Percentiles rank a stretch among this genome's conserved stretches.
phyloP scores from a whole-genome alignment of 2,113 vertebrate species.

The Puffinus mauretanicus region DNA sequence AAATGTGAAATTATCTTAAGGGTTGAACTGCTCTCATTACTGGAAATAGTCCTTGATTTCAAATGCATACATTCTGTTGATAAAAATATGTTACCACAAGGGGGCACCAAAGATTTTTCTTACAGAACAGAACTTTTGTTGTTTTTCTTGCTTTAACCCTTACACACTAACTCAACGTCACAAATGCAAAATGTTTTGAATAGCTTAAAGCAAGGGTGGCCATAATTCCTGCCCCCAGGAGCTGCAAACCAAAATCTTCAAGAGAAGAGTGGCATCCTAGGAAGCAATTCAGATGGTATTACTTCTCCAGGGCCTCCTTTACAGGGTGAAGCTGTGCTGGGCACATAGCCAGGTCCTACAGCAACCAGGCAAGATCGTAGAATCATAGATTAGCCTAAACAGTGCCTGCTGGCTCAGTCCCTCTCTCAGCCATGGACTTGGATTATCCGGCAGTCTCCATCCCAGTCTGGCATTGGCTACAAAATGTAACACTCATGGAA shows the following conservation, averaged over 20 bases:
- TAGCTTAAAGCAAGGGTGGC: neutral
- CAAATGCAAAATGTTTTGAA: constrained; percentile 1
- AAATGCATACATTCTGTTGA: neutral
- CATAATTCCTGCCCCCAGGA: neutral
- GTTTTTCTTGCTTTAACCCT: neutral
- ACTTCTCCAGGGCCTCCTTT: neutral
- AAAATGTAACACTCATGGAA: neutral
- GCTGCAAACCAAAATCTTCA: neutral
- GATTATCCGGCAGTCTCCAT: neutral
- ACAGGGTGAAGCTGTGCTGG: neutral
- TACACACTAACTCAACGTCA: fast-evolving
- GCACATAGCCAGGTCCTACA: neutral
- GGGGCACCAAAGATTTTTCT: constrained; percentile 59
- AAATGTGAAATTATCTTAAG: neutral
- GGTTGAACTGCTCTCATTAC: neutral
- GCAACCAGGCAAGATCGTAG: neutral
- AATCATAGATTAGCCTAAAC: neutral
- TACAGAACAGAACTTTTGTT: neutral
- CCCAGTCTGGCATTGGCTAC: neutral
- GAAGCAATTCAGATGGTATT: neutral
- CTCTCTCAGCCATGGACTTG: neutral
- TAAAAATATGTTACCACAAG: constrained; percentile 41
- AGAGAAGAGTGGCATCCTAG: neutral
- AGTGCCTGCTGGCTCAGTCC: neutral
- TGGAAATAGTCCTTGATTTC: neutral